Base-by-base conservation (phyloP, 2,888 invertebrate species). In the Hyposoter didymator region DNA sequence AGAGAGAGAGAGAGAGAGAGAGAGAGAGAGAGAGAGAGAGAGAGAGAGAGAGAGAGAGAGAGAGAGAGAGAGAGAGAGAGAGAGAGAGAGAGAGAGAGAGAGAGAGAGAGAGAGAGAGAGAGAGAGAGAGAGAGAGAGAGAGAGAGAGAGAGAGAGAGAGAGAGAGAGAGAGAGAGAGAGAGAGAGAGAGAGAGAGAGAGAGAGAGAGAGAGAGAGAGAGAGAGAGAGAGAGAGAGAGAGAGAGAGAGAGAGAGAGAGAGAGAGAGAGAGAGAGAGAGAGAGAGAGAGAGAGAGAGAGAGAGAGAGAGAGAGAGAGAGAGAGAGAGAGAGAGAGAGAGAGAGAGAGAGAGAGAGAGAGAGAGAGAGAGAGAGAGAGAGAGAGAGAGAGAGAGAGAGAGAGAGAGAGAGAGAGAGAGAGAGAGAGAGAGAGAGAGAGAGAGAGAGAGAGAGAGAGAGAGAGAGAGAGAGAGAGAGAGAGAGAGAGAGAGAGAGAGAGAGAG, bases 1-100 rank as follows among this genome's bases (percentile, higher is more conserved):
- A 22, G 28, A 28, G 28, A 28, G 28, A 28, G 22, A 28, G 69
- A 67, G 19, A 43, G 67, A 45, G 35, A 52, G 19, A n/a, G 55
- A 55, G 52, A n/a, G 62, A 22, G 28, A 47, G 47, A 64, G 43
- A 47, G 64, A 64, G 43, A 19, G 67, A 43, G 67, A 43, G 14
- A 45, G 43, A 22, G 28, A 28, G 28, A 28, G 28, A 28, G 22
- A 28, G 69, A 67, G 19, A 43, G 67, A 45, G 35, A 52, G 19
- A n/a, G 55, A 55, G 52, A n/a, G 62, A 22, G 28, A 47, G 47
- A 64, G 43, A 47, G 64, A 64, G 43, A 19, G 67, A 43, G 67
- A 43, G 14, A 45, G 43, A 22, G 28, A 28, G 28, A 28, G 28
- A 28, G 22, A 28, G 69, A 67, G 19, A 43, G 67, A 45, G 35